These are phyloP conservation scores for Acrocyrtus sp. DNA, from an alignment of 2,888 invertebrate species.

Conservation along the genomic window DNA sequence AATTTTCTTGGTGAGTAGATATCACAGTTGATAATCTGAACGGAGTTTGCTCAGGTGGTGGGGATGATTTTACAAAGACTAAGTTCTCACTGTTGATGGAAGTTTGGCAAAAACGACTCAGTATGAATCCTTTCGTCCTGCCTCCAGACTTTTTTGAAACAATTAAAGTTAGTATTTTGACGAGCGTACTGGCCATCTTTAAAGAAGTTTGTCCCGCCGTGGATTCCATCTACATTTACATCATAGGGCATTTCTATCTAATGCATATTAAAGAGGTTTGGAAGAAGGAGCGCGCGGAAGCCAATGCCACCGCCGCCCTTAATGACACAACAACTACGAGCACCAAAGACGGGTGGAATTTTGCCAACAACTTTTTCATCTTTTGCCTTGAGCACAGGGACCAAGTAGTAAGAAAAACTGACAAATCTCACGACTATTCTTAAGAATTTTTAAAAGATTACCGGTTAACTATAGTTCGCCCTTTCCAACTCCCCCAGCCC, in stretches of 20 bases:
- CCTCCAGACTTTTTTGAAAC: not conserved
- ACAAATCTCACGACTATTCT: too few relatives aligned
- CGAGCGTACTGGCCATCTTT: slow-evolving; percentile 11
- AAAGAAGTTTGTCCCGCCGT: slow-evolving; percentile 5
- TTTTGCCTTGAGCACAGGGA: not conserved
- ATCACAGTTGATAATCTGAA: slow-evolving; percentile 21
- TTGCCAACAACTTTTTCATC: not conserved
- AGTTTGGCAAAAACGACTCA: slow-evolving; percentile 19
- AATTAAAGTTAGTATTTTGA: slow-evolving; percentile 2
- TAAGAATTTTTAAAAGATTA: too few relatives aligned
- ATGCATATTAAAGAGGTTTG: slow-evolving; percentile 19
- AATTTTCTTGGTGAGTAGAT: slow-evolving; percentile 4
- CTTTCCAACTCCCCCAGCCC: not conserved
- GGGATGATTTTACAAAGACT: slow-evolving; percentile 15
- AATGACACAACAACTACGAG: too few relatives aligned
- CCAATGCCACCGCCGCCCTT: not conserved
- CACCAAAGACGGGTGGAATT: too few relatives aligned
- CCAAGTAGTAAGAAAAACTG: too few relatives aligned
- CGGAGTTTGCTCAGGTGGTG: slow-evolving; percentile 17
- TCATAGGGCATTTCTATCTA: slow-evolving; percentile 11
- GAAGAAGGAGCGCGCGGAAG: slow-evolving; percentile 3
- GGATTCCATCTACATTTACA: slow-evolving; percentile 22
- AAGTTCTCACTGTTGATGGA: slow-evolving; percentile 32
- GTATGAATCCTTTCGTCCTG: not conserved
- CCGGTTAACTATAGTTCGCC: not conserved